These are phyloP conservation scores for Cynodonichthys magdalenae DNA, from an alignment of 2,797 vertebrate genomes.

Conservation along the genomic window DNA sequence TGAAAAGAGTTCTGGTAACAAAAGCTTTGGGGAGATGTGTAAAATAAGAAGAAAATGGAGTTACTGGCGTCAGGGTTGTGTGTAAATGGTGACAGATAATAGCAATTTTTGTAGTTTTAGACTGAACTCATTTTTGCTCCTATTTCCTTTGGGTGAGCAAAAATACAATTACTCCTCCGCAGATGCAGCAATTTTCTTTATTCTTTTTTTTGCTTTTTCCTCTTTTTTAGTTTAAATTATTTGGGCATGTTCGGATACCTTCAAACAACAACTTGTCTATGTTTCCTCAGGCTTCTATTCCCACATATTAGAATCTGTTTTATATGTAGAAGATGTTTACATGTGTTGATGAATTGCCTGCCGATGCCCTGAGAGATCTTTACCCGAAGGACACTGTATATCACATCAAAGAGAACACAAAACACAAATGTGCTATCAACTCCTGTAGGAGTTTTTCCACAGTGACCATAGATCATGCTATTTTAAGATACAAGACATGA, in stretches of 20 bases:
- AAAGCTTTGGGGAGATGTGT: conserved; percentile 49
- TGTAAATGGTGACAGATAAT: conserved; percentile 76
- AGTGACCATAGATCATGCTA: conserved; percentile 66
- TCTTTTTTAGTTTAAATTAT: conserved; percentile 18
- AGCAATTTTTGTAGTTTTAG: conserved; percentile 66
- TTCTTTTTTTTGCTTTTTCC: conserved; percentile 3
- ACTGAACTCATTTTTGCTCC: conserved; percentile 58
- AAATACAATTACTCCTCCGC: conserved; percentile 64
- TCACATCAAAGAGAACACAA: conserved; percentile 61
- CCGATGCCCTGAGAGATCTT: conserved; percentile 51
- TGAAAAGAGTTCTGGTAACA: conserved; percentile 62
- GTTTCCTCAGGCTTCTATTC: conserved; percentile 19
- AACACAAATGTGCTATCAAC: conserved; percentile 54
- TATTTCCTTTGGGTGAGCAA: conserved; percentile 49
- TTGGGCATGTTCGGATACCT: conserved; percentile 35
- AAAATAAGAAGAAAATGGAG: conserved; percentile 50
- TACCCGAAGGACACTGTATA: conserved; percentile 56
- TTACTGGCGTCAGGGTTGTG: conserved; percentile 62
- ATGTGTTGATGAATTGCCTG: conserved; percentile 57
- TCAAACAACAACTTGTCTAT: conserved; percentile 33
- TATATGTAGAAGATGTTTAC: conserved; percentile 11
- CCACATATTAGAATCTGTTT: conserved; percentile 14
- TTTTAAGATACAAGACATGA: conserved; percentile 69
- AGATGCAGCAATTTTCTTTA: conserved; percentile 48
- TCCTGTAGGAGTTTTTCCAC: conserved; percentile 52